Percentiles rank a stretch among this genome's conserved stretches.
Conservation (phyloP, 2,113 vertebrate genomes). For the Ophiodon elongatus region DNA sequence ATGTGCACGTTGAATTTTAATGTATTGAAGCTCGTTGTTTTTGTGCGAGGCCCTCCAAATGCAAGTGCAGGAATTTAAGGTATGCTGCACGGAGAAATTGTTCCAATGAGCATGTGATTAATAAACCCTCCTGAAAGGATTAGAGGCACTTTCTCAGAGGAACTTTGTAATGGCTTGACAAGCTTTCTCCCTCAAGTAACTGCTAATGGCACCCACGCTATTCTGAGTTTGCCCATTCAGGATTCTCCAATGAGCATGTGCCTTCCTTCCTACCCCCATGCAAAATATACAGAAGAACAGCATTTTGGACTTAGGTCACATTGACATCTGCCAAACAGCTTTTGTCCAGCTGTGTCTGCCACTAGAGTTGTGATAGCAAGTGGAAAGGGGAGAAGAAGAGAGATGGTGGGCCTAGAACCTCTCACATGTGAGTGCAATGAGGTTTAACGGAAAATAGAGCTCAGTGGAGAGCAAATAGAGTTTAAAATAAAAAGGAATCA, state of each 20-base stretch:
- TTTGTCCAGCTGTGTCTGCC: slow-evolving; percentile 75
- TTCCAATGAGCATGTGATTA: slow-evolving; percentile 78
- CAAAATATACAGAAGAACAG: slow-evolving; percentile 80
- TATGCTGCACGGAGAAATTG: slow-evolving; percentile 68
- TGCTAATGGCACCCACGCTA: slow-evolving; percentile 55
- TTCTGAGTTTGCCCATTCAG: slow-evolving; percentile 62
- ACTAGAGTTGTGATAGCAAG: slow-evolving; percentile 48
- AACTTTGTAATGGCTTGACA: slow-evolving; percentile 62
- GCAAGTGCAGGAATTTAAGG: slow-evolving; percentile 70
- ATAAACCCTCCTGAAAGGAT: slow-evolving; percentile 74
- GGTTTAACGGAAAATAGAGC: slow-evolving; percentile 28
- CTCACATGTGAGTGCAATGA: slow-evolving; percentile 24
- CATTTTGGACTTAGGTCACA: slow-evolving; percentile 71
- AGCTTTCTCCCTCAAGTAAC: slow-evolving; percentile 52
- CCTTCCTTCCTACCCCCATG: slow-evolving; percentile 64
- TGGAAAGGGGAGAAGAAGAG: slow-evolving; percentile 27
- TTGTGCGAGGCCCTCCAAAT: slow-evolving; percentile 49
- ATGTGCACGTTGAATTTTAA: slow-evolving; percentile 37
- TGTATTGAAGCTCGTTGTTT: slow-evolving; percentile 56
- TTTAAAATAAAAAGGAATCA: slow-evolving; percentile 10
- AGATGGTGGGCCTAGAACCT: not conserved
- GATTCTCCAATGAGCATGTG: slow-evolving; percentile 60
- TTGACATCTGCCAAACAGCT: slow-evolving; percentile 85
- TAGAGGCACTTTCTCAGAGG: slow-evolving; percentile 63
- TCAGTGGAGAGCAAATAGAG: not conserved